Conservation (phyloP, 2,113 vertebrate genomes). For the Haplotaxodon microlepis region DNA sequence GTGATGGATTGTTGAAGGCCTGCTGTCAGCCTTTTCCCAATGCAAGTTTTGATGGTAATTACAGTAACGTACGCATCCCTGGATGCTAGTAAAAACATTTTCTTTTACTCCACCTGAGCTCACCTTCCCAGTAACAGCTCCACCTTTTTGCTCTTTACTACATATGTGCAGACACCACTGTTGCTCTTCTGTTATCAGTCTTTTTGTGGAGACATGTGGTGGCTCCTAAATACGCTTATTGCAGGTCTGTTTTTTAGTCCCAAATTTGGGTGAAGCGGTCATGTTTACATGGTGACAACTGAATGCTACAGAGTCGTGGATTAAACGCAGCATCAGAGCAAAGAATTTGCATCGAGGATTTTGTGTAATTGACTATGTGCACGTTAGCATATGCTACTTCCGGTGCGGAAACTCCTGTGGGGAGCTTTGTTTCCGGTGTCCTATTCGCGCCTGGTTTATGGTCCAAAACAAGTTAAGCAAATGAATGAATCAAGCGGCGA, state of each 20-base stretch:
- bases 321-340: background rate
- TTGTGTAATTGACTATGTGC: background rate
- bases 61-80: background rate
- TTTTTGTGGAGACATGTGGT: background rate
- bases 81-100: background rate
- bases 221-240: background rate
- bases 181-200: background rate
- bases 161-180: background rate
- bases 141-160: background rate
- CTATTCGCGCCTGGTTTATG: no score
- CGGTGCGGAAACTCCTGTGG: no score
- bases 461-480: no score
- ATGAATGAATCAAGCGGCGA: no score
- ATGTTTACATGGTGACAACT: background rate
- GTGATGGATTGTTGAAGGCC: background rate
- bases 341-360: background rate
- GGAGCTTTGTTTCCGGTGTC: no score
- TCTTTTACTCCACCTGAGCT: background rate
- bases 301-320: background rate
- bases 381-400: no score
- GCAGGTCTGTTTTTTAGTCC: background rate
- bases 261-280: background rate
- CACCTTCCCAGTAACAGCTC: background rate
- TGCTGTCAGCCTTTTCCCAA: background rate
- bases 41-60: background rate